Conservation (phyloP, 2,888 invertebrate species). For the Ephialtes manifestator region DNA sequence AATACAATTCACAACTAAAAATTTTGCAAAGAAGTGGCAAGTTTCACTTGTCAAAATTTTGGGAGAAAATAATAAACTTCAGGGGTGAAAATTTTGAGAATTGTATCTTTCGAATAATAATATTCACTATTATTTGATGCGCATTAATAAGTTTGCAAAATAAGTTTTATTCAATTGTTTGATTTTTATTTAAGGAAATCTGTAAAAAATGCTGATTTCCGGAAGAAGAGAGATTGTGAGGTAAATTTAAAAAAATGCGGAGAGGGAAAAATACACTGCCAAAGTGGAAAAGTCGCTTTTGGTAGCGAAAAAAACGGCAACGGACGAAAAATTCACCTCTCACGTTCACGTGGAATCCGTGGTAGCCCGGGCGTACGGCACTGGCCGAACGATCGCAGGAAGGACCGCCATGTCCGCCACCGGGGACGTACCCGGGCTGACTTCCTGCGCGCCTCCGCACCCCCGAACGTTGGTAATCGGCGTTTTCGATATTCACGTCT, state of each 20-base stretch:
- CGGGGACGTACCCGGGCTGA: constrained; percentile 62
- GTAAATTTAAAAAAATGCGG: not conserved
- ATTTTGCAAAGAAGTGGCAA: too few species aligned
- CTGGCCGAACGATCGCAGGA: constrained; percentile 70
- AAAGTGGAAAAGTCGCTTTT: not conserved
- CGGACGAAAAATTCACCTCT: constrained; percentile 54
- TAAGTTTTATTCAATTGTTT: too few species aligned
- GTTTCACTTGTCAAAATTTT: too few species aligned
- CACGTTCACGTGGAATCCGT: constrained; percentile 67
- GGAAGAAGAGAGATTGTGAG: not conserved
- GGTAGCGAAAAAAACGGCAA: not conserved
- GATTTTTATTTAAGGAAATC: too few species aligned
- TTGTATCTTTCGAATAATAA: too few species aligned
- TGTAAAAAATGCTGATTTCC: not conserved
- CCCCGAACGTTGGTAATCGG: constrained; percentile 42
- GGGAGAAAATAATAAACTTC: too few species aligned
- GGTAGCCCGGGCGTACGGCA: constrained; percentile 67
- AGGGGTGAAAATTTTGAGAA: too few species aligned
- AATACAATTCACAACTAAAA: too few species aligned
- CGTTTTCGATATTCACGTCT: not conserved
- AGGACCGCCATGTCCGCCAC: constrained; percentile 72
- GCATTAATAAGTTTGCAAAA: too few species aligned
- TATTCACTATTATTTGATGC: too few species aligned
- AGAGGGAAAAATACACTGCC: not conserved
- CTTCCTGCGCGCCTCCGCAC: constrained; percentile 69